Base-by-base conservation (phyloP, 2,797 vertebrate genomes). In the Chaetophractus vellerosus region DNA sequence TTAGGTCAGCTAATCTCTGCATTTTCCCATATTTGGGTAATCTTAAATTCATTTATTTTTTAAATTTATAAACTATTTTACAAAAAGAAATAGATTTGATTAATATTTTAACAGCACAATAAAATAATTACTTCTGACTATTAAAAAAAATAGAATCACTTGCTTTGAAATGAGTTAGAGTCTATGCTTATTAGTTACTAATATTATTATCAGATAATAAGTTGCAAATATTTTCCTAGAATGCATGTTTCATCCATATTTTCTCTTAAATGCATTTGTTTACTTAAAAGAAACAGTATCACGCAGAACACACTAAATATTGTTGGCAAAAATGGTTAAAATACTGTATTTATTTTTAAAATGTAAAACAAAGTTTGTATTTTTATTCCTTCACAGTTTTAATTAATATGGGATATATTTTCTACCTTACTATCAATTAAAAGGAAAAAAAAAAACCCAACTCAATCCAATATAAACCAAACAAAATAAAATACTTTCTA, bases 201-300 rank as follows among this genome's bases (percentile, higher is more conserved):
- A 21, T 75, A 79, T 82, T 85, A 79, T 61, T 81, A 88, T 79
- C 31, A 66, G 12, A 71, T 21, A 12, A 55, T 41, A 95, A 81
- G 2, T 84, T 75, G 24, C 75, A 72, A 93, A 45, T 90, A 93
- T 79, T 91, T 92, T 94, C 15, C 10, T 48, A 79, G 21, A 86
- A 45, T 38, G 26, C 15, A 63, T 33, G 2, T 78, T 81, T 79
- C 59, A 89, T 88, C 23, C 31, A 63, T 69, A 79, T 33, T 52
- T 50, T 33, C 69, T 38, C 33, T 88, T 57, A 31, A 84, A 28
- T 59, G 36, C 64, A 14, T 33, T 75, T 75, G 19, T 74, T 84
- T 93, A 66, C 41, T 69, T 74, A 88, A 50, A 64, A 68, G 41
- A 90, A 23, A 82, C 4, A 69, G 8, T 81, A 79, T 52, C 48